phyloP scores from a whole-genome alignment of 2,888 invertebrate genomes.

The Drosophila melanosoma region DNA sequence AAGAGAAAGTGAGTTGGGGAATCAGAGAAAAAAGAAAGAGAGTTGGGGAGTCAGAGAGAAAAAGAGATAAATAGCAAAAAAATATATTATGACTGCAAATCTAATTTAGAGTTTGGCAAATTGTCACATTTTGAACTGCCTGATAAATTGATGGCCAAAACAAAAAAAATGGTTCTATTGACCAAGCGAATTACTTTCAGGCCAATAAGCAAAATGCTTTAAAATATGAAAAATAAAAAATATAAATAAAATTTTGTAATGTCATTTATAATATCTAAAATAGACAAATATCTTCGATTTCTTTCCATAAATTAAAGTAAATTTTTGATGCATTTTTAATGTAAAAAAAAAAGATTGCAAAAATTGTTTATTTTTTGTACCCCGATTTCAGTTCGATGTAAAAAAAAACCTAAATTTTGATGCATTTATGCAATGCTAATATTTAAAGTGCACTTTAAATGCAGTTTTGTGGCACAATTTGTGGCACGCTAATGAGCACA shows the following conservation, averaged over 20 bases:
- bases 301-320: neutral
- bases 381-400: constrained; percentile 9
- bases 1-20: too few relatives aligned
- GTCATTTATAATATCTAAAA: neutral
- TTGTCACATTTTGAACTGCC: neutral
- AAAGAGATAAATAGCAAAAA: neutral
- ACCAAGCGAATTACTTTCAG: neutral
- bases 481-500: constrained; percentile 66
- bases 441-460: constrained; percentile 45
- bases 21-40: neutral
- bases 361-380: constrained; percentile 7
- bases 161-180: neutral
- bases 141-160: neutral
- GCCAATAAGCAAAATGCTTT: neutral
- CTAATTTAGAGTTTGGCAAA: neutral
- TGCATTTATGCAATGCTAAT: constrained; percentile 23
- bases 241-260: too few relatives aligned
- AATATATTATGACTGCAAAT: neutral
- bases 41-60: neutral
- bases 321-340: constrained; percentile 1
- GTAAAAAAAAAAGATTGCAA: neutral
- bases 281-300: neutral
- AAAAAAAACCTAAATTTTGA: constrained; percentile 7
- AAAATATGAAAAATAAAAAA: too few relatives aligned
- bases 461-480: constrained; percentile 40